Conservation (phyloP, 1,140 invertebrate genomes). For the Bombus turneri region DNA sequence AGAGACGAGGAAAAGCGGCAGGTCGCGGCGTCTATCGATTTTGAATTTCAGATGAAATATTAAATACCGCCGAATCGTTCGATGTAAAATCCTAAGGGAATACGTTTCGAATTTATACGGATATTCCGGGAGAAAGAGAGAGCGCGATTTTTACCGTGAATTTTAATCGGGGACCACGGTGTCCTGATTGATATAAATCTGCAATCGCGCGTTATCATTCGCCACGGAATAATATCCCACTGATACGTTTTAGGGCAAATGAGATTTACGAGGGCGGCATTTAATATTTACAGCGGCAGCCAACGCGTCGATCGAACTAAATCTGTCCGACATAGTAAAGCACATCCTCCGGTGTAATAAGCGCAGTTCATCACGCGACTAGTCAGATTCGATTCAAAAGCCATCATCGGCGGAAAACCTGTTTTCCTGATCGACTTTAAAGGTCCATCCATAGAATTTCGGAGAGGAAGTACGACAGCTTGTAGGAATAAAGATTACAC, state of each 20-base stretch:
- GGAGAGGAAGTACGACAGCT: background rate
- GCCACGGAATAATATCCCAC: constrained; percentile 19
- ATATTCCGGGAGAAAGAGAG: background rate
- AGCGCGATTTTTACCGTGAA: background rate
- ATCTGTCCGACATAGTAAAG: background rate
- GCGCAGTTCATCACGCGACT: constrained; percentile 21
- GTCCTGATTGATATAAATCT: constrained; percentile 30
- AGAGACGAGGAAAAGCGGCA: background rate
- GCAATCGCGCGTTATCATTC: background rate
- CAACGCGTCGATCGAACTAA: constrained; percentile 12
- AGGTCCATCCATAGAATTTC: background rate
- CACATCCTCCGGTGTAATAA: constrained; percentile 16
- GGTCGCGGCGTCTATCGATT: background rate
- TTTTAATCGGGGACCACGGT: constrained; percentile 8
- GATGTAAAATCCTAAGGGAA: background rate
- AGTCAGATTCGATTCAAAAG: background rate
- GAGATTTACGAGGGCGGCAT: constrained; percentile 28
- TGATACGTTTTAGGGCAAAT: constrained; percentile 37
- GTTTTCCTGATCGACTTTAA: constrained; percentile 22
- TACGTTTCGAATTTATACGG: background rate
- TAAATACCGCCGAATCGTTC: background rate
- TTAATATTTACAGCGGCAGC: constrained; percentile 37
- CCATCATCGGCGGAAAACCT: background rate
- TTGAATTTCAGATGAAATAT: constrained; percentile 10
- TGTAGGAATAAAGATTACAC: background rate